Base-by-base conservation (phyloP, 2,113 vertebrate genomes). In the Sylvilagus bachmani region DNA sequence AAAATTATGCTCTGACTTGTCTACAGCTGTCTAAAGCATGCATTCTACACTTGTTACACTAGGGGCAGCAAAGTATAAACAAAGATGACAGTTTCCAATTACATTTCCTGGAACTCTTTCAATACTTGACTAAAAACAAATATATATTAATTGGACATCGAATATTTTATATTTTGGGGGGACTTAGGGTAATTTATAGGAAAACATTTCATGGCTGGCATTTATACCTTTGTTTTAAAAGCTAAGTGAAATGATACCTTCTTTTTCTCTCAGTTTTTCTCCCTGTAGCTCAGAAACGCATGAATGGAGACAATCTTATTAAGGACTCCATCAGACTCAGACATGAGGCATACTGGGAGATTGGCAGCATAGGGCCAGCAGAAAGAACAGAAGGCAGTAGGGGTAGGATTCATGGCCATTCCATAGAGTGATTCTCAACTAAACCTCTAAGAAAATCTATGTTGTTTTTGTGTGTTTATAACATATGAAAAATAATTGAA, bases 51-150 rank as follows among this genome's bases (percentile, higher is more conserved):
- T 55, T 93, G 19, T 82, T n/a, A 25, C 92, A 82, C 77, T 82
- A 67, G 85, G 69, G 77, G 92, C 69, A 88, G 69, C 92, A 93
- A 36, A 1, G 33, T 82, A 88, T 75, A 93, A 93, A 78, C 2
- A 82, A 89, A 74, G 77, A 22, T 62, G 61, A 74, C 38, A 10
- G 53, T 87, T 11, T 93, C 24, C 22, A 66, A 55, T 10, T 36
- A 67, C 1, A n/a, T 88, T 93, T 88, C 44, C 58, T 25, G 44
- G 44, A 53, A 55, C 38, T 79, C 83, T 73, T 36, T 74, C 44
- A 75, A 51, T 88, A 81, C n/a, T 38, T 73, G n/a, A 66, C 67
- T n/a, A 53, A 66, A 74, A 88, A 9, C 13, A 13, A 53, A 44
- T 25, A 33, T 73, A 66, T 73, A 64, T 71, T 64, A 87, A 93